Evolutionary conservation across 1,140 invertebrate species (phyloP).

Genomic region (Phenacoccus solenopsis): DNA sequence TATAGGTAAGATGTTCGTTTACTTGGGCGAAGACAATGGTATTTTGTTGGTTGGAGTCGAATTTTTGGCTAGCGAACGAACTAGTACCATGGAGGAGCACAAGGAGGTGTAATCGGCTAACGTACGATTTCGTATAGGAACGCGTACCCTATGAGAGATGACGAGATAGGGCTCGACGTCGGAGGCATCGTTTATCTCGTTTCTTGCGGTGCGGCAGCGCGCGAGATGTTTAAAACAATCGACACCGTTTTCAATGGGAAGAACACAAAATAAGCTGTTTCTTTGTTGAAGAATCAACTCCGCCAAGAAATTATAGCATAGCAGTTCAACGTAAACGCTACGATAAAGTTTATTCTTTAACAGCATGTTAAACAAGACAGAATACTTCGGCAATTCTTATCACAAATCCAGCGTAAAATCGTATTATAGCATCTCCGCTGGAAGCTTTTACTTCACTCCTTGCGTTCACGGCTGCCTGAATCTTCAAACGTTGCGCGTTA

Average conservation of each 20-base stretch:
- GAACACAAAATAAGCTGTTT: background rate
- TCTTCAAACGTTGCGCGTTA: background rate
- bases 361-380: constrained; percentile 12
- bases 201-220: no score
- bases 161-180: no score
- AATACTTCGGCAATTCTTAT: constrained; percentile 10
- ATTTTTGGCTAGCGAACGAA: no score
- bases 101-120: no score
- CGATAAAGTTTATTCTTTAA: constrained; percentile 17
- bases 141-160: no score
- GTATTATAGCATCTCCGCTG: constrained; percentile 8
- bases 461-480: constrained; percentile 6
- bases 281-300: constrained; percentile 1
- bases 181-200: no score
- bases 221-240: background rate
- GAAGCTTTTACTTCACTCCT: constrained; percentile 5
- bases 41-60: no score
- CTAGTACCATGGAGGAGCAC: no score
- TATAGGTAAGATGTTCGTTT: no score
- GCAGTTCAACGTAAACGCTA: background rate
- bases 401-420: constrained; percentile 14
- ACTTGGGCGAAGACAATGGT: no score
- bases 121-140: no score
- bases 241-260: background rate
- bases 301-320: background rate